Percentiles rank a stretch among this genome's conserved stretches.
Evolutionary conservation across 2,888 invertebrate species (phyloP).

Genomic region (Erebia ligea): DNA sequence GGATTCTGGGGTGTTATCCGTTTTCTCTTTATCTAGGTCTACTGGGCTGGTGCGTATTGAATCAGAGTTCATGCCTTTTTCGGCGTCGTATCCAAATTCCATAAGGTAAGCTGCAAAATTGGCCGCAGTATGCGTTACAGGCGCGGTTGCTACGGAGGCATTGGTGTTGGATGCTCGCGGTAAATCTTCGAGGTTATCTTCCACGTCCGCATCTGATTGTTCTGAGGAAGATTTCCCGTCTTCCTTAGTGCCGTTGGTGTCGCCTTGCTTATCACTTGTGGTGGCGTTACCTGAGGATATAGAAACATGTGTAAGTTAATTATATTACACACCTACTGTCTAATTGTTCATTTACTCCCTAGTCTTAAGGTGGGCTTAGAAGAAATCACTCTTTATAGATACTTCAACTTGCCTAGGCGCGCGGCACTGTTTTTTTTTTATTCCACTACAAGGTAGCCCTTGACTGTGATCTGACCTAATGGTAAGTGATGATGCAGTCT

Average conservation of each 20-base stretch:
- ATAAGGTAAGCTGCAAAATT: constrained; percentile 79
- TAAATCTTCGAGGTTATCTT: constrained; percentile 88
- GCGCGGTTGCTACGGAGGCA: constrained; percentile 57
- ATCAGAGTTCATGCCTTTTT: constrained; percentile 74
- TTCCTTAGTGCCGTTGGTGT: constrained; percentile 64
- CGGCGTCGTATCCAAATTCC: constrained; percentile 87
- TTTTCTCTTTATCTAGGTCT: constrained; percentile 79
- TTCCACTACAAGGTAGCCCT: too few relatives aligned
- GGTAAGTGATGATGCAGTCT: too few relatives aligned
- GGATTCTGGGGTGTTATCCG: constrained; percentile 82
- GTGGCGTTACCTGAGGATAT: constrained; percentile 66
- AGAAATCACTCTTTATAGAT: too few relatives aligned
- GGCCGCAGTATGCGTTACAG: constrained; percentile 69
- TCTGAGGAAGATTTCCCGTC: constrained; percentile 84
- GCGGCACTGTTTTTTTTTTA: too few relatives aligned
- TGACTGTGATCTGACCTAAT: too few relatives aligned
- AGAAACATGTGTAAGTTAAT: not conserved
- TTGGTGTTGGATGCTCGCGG: constrained; percentile 60
- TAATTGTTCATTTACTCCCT: too few relatives aligned
- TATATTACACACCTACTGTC: too few relatives aligned
- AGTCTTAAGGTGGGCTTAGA: too few relatives aligned
- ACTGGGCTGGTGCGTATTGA: constrained; percentile 77
- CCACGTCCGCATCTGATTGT: constrained; percentile 91
- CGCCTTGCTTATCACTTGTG: constrained; percentile 61
- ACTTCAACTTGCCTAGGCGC: too few relatives aligned